Evolutionary conservation across 2,113 vertebrate genomes (phyloP).

Genomic region (Nanger granti): DNA sequence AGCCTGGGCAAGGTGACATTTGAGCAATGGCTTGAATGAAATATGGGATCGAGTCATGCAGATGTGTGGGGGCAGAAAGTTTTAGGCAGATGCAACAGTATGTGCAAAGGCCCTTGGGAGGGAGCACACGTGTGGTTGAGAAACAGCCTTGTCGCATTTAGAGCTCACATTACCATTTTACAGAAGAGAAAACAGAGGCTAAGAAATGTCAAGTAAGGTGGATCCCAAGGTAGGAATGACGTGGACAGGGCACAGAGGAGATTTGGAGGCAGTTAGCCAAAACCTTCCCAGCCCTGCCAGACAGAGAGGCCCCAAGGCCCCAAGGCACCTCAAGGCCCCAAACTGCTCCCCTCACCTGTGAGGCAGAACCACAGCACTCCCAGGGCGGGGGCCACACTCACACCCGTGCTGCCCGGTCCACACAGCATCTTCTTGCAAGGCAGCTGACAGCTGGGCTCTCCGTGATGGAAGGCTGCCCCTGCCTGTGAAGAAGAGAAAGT

Average conservation of each 20-base stretch:
- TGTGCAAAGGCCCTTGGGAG: background rate
- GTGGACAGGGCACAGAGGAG: background rate
- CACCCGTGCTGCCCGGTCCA: background rate
- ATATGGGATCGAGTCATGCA: background rate
- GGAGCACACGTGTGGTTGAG: background rate
- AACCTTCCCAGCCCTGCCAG: background rate
- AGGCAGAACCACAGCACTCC: constrained; percentile 46
- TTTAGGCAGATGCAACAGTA: background rate
- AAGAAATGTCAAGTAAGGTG: background rate
- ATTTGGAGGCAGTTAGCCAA: background rate
- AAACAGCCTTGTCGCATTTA: background rate
- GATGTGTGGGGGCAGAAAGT: background rate
- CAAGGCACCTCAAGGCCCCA: background rate
- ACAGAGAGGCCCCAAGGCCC: background rate
- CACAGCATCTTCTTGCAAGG: constrained; percentile 36
- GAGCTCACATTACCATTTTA: background rate
- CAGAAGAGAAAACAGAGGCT: background rate
- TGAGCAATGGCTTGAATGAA: background rate
- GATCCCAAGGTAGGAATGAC: background rate
- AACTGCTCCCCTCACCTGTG: constrained; percentile 45
- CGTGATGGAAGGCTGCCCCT: background rate
- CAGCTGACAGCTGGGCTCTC: constrained; percentile 40
- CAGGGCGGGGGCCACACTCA: background rate
- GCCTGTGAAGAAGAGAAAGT: constrained; percentile 9
- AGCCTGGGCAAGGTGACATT: background rate